A percentile compares a stretch with the other conserved stretches of the same genome.
Evolutionary conservation across 2,888 invertebrate genomes (phyloP).

Genomic region (Deilephila elpenor): DNA sequence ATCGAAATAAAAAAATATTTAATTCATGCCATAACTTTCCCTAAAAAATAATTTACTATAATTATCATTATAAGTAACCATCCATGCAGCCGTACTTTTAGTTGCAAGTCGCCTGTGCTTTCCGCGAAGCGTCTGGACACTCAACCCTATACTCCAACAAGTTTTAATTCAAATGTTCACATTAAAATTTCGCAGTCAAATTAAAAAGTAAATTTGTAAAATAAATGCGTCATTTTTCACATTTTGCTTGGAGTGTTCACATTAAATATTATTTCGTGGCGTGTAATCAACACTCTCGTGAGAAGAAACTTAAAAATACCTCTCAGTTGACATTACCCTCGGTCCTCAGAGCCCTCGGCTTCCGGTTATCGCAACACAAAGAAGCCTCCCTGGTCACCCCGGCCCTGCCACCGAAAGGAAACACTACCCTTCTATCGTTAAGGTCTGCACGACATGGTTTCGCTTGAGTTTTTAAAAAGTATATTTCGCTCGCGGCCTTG

Average conservation of each 20-base stretch:
- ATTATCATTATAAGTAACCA: constrained; percentile 5
- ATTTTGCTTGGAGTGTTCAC: constrained; percentile 2
- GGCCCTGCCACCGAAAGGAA: constrained; percentile 71
- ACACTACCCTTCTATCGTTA: constrained; percentile 83
- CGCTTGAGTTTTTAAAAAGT: constrained; percentile 64
- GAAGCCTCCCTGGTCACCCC: constrained; percentile 61
- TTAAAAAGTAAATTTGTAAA: constrained; percentile 10
- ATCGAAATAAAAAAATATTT: neutral
- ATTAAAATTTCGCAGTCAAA: neutral
- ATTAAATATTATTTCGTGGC: constrained; percentile 27
- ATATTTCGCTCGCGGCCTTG: constrained; percentile 64
- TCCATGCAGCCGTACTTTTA: neutral
- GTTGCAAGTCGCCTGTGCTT: constrained; percentile 22
- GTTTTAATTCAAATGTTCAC: constrained; percentile 11
- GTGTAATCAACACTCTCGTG: constrained; percentile 71
- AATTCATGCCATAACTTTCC: neutral
- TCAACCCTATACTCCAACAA: constrained; percentile 15
- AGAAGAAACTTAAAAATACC: constrained; percentile 79
- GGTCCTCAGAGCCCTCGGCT: constrained; percentile 79
- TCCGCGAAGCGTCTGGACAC: constrained; percentile 17
- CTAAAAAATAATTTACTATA: neutral
- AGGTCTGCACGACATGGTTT: constrained; percentile 68
- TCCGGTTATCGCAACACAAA: constrained; percentile 85
- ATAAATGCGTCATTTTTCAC: constrained; percentile 25
- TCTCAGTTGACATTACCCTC: constrained; percentile 82